These are phyloP conservation scores for Glaucomys volans DNA, from an alignment of 2,113 vertebrate genomes.

Conservation along the genomic window DNA sequence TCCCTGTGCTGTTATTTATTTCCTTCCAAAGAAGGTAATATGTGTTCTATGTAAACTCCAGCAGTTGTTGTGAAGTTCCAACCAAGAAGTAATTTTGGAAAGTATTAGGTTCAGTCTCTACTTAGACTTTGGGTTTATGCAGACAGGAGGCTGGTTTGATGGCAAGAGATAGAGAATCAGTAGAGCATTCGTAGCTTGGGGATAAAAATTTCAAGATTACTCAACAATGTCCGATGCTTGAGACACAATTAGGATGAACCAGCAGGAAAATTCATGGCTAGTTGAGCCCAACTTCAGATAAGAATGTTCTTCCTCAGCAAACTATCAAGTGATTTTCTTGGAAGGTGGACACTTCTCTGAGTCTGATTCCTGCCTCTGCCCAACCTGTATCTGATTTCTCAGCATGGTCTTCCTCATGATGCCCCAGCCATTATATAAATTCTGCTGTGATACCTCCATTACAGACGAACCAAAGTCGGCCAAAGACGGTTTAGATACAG, in stretches of 20 bases:
- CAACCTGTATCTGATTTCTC: neutral
- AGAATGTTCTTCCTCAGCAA: neutral
- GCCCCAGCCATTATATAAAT: neutral
- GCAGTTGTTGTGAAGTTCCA: neutral
- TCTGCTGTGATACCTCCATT: neutral
- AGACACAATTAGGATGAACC: constrained; percentile 33
- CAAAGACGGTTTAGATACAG: neutral
- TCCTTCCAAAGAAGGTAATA: neutral
- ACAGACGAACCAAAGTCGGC: neutral
- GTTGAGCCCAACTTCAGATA: constrained; percentile 48
- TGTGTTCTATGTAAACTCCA: neutral
- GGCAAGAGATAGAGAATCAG: neutral
- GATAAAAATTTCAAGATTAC: constrained; percentile 17
- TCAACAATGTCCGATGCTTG: neutral
- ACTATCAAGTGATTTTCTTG: constrained; percentile 38
- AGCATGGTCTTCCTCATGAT: neutral
- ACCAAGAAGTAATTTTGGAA: neutral
- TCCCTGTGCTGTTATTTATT: neutral
- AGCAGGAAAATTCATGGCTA: constrained; percentile 15
- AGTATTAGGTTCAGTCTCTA: neutral
- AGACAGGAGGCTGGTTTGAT: neutral
- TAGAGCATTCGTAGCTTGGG: neutral
- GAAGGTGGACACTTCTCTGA: neutral
- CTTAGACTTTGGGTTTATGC: neutral
- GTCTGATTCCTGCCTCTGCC: neutral